Conservation (phyloP, 2,797 vertebrate species). For the Mycteria americana region DNA sequence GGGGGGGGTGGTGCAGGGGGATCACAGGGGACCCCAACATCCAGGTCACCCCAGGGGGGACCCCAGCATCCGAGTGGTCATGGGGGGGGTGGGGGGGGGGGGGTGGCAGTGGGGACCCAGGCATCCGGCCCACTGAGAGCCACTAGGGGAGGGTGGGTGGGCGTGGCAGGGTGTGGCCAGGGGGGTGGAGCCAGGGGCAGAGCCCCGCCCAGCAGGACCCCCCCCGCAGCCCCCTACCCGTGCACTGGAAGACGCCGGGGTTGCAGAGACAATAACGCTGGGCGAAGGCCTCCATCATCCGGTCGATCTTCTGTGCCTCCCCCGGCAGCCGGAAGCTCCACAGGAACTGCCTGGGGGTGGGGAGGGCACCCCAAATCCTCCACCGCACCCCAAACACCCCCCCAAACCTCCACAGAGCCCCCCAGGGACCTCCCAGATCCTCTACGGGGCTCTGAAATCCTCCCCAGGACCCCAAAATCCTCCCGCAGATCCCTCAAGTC, state of each 20-base stretch:
- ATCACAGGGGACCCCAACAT: no score
- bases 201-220: no score
- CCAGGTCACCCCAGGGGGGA: no score
- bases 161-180: no score
- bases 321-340: slow-evolving; percentile 95
- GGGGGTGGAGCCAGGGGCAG: background rate
- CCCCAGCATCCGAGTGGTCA: no score
- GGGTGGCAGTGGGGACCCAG: no score
- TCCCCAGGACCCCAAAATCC: no score
- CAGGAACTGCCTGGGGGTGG: slow-evolving; percentile 84
- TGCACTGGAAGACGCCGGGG: slow-evolving; percentile 93
- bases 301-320: slow-evolving; percentile 94
- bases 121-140: no score
- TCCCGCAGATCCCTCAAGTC: background rate
- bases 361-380: background rate
- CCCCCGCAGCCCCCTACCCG: slow-evolving; percentile 64
- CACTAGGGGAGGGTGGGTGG: background rate
- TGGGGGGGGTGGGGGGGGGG: no score
- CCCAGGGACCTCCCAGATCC: background rate
- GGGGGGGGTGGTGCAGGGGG: no score
- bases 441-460: no score
- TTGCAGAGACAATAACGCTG: slow-evolving; percentile 95
- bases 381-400: no score
- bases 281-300: slow-evolving; percentile 98
- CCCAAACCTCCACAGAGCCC: background rate